Base-by-base conservation (phyloP, 2,797 vertebrate genomes). In the Valencia hispanica region DNA sequence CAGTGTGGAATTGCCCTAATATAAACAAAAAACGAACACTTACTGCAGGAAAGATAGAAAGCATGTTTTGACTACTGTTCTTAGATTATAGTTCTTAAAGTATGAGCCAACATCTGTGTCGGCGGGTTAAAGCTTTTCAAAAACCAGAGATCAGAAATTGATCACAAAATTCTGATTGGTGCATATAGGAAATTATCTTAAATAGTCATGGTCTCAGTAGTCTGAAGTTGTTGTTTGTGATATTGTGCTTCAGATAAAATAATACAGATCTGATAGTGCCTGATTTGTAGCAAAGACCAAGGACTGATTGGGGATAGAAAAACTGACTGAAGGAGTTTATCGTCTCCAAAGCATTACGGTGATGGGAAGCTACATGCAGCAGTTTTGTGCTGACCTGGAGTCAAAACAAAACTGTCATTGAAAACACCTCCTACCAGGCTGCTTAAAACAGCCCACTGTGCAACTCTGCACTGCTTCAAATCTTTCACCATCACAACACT, bases 361-460 rank as follows among this genome's bases (percentile, higher is more conserved):
- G 39, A 25, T n/a, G 22, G 41, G 39, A 80, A 71, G 72, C 82
- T 75, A 77, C 72, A 10, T 15, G 48, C 70, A 50, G 72, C 68
- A 32, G 72, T 57, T 74, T 59, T 83, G 73, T 65, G 69, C 70
- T 79, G 72, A 86, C 74, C 66, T 30, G 25, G 15, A 81, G 84
- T 81, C 84, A 84, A 79, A 80, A 79, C 74, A 72, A 4, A 17
- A 45, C 32, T 27, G 48, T 17, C 3, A 78, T 41, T 68, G 27
- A 73, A 68, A 73, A 70, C 27, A 66, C 32, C 32, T 73, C 48
- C 74, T 14, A 57, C 27, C 55, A 27, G 55, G 57, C 69, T 72
- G 39, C 63, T 41, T 78, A 73, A 51, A 15, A 57, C 11, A 39
- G 63, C 72, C 74, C 17, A 43, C 43, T 76, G 39, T 70, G 41